Evolutionary conservation across 1,140 invertebrate genomes (phyloP).

Genomic region (Saccostrea glomerata): DNA sequence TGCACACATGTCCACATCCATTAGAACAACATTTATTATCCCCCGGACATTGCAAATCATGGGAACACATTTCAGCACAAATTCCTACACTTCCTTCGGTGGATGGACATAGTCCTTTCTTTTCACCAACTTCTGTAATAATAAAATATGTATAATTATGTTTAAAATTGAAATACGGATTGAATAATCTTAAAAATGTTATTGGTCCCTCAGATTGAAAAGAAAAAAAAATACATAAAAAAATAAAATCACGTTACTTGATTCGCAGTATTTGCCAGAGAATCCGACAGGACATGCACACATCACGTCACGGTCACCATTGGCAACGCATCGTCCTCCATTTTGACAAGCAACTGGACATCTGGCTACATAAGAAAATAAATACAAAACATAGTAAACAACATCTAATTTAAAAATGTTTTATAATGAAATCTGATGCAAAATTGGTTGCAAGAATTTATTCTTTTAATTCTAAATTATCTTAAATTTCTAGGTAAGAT

Average conservation of each 20-base stretch:
- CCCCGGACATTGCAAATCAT: background rate
- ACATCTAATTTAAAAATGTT: background rate
- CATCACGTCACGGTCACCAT: background rate
- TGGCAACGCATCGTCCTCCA: background rate
- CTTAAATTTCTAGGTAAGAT: too few relatives aligned
- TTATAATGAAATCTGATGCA: background rate
- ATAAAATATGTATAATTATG: background rate
- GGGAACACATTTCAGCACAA: background rate
- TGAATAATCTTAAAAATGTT: background rate
- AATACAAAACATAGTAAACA: background rate
- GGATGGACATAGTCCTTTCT: background rate
- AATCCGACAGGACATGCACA: background rate
- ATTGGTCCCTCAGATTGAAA: background rate
- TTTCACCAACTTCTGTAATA: background rate
- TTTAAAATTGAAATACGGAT: background rate
- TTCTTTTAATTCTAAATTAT: too few relatives aligned
- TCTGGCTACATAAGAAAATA: background rate
- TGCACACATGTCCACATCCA: background rate
- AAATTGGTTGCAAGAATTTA: background rate
- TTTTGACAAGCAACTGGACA: background rate
- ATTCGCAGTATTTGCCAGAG: background rate
- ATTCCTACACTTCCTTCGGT: background rate
- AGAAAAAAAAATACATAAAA: background rate
- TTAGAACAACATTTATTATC: background rate
- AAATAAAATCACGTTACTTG: background rate